phyloP scores from a whole-genome alignment of 1,140 invertebrate genomes.

The Stenopsyche tienmushanensis region DNA sequence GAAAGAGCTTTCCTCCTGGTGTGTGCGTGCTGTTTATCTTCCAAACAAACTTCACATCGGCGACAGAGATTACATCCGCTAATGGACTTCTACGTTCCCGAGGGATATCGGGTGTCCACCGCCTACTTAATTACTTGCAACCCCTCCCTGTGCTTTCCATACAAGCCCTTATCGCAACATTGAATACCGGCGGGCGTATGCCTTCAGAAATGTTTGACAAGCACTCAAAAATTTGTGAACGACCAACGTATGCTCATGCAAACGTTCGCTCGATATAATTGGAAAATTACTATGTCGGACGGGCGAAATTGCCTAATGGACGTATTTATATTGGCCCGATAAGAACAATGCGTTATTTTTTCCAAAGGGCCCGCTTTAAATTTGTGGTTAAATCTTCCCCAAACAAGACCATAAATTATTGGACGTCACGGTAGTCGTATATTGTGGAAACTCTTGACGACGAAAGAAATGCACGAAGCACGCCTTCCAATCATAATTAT shows the following conservation, averaged over 20 bases:
- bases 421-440: too few species aligned
- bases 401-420: too few species aligned
- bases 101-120: constrained; percentile 5
- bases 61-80: constrained; percentile 14
- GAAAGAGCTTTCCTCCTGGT: not conserved
- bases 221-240: not conserved
- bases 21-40: not conserved
- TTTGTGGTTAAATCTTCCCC: too few species aligned
- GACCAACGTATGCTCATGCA: too few species aligned
- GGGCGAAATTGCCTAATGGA: too few species aligned
- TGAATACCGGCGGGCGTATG: not conserved
- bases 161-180: not conserved
- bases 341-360: too few species aligned
- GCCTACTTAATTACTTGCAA: not conserved
- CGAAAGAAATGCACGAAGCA: too few species aligned
- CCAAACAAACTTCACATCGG: not conserved
- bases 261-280: too few species aligned
- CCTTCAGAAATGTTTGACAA: not conserved
- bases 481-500: not conserved
- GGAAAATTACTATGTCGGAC: too few species aligned
- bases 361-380: too few species aligned
- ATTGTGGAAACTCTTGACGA: too few species aligned
- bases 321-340: too few species aligned
- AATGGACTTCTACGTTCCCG: not conserved
- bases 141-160: not conserved